Percentiles rank a stretch among this genome's conserved stretches.
phyloP scores from a whole-genome alignment of 2,113 vertebrate genomes.

The Etia nguti region DNA sequence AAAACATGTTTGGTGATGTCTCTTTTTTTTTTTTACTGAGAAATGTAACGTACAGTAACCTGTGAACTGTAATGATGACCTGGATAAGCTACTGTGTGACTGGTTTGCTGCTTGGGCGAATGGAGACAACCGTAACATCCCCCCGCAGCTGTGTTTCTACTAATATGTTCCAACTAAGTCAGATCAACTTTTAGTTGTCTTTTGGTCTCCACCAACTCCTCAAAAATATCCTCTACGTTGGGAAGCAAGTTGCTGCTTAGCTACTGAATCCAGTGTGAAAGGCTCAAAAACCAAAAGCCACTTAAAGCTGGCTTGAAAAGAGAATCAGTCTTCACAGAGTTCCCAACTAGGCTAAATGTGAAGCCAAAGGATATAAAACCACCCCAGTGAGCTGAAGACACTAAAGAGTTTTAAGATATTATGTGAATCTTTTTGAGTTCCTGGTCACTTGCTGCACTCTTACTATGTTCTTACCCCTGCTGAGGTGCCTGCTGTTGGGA shows the following conservation, averaged over 20 bases:
- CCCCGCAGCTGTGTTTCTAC: not conserved
- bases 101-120: not conserved
- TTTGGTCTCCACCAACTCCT: not conserved
- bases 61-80: not conserved
- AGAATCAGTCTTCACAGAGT: not conserved
- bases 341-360: not conserved
- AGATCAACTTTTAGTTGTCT: not conserved
- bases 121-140: not conserved
- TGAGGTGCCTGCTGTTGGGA: not conserved
- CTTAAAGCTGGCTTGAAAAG: not conserved
- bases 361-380: not conserved
- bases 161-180: not conserved
- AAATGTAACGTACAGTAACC: not conserved
- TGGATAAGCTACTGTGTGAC: not conserved
- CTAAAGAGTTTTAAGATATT: not conserved
- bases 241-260: not conserved
- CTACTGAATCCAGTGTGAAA: not conserved
- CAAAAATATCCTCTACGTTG: not conserved
- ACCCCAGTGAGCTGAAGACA: rapidly evolving
- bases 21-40: not conserved
- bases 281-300: not conserved
- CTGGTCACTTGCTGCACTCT: not conserved
- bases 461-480: not conserved
- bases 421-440: not conserved
- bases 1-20: not conserved